phyloP scores from a whole-genome alignment of 2,797 vertebrate genomes.

The Gastrophryne carolinensis region DNA sequence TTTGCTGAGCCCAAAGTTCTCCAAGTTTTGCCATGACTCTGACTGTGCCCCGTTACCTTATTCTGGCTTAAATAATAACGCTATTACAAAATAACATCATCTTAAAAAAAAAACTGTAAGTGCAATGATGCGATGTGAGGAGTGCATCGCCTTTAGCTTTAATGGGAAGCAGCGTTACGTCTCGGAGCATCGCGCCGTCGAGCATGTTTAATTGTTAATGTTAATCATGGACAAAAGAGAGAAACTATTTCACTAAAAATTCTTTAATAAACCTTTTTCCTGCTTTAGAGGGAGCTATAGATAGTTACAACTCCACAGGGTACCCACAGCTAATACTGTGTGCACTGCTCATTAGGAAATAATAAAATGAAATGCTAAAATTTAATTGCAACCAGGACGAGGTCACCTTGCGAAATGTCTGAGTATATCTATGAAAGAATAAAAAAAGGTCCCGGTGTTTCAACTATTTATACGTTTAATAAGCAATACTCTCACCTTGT shows the following conservation, averaged over 20 bases:
- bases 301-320: constrained; percentile 34
- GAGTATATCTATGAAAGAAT: constrained; percentile 13
- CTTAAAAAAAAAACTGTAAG: not conserved
- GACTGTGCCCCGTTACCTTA: too few relatives aligned
- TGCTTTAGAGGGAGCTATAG: constrained; percentile 47
- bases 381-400: constrained; percentile 48
- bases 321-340: constrained; percentile 42
- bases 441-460: constrained; percentile 15
- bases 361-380: constrained; percentile 52
- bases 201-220: constrained; percentile 8
- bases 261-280: constrained; percentile 53
- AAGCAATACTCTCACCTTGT: constrained; percentile 15
- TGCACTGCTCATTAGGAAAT: constrained; percentile 52
- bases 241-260: constrained; percentile 13
- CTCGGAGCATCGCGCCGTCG: not conserved
- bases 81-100: too few relatives aligned
- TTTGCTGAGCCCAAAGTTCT: too few relatives aligned
- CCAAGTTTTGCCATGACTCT: too few relatives aligned
- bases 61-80: too few relatives aligned
- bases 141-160: not conserved
- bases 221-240: constrained; percentile 23
- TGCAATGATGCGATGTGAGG: not conserved
- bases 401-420: constrained; percentile 53
- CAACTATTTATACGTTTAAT: constrained; percentile 51
- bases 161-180: not conserved